Evolutionary conservation across 2,888 invertebrate species (phyloP).

Genomic region (Nebria salina): DNA sequence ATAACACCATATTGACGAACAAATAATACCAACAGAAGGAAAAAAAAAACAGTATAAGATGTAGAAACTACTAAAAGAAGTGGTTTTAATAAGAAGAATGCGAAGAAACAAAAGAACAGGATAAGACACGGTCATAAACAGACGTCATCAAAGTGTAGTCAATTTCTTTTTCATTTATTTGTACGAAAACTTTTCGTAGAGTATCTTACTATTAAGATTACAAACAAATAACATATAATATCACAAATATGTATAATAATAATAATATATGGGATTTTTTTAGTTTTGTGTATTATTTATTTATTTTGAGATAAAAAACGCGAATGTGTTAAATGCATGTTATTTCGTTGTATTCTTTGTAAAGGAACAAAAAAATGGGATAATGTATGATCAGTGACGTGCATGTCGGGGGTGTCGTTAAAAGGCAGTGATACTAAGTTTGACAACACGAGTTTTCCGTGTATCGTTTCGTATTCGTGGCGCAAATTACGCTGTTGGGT

Average conservation of each 20-base stretch:
- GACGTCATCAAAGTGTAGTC: constrained; percentile 47
- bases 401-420: constrained; percentile 37
- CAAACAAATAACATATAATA: not conserved
- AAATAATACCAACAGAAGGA: constrained; percentile 15
- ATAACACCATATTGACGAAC: constrained; percentile 27
- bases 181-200: constrained; percentile 28
- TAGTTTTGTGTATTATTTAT: not conserved
- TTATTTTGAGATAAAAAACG: not conserved
- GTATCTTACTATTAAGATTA: not conserved
- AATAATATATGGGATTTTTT: not conserved
- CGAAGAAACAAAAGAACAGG: constrained; percentile 42
- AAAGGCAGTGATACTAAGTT: constrained; percentile 35
- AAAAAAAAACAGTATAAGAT: constrained; percentile 13
- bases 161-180: constrained; percentile 45
- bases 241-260: not conserved
- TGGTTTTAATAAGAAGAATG: constrained; percentile 10
- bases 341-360: not conserved
- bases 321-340: not conserved
- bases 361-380: constrained; percentile 4
- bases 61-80: not conserved
- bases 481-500: constrained; percentile 39
- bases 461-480: constrained; percentile 31
- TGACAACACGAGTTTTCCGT: constrained; percentile 35
- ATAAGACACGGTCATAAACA: constrained; percentile 46
- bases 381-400: constrained; percentile 30